phyloP scores from a whole-genome alignment of 2,888 invertebrate species.

The Pristionchus japonicus region DNA sequence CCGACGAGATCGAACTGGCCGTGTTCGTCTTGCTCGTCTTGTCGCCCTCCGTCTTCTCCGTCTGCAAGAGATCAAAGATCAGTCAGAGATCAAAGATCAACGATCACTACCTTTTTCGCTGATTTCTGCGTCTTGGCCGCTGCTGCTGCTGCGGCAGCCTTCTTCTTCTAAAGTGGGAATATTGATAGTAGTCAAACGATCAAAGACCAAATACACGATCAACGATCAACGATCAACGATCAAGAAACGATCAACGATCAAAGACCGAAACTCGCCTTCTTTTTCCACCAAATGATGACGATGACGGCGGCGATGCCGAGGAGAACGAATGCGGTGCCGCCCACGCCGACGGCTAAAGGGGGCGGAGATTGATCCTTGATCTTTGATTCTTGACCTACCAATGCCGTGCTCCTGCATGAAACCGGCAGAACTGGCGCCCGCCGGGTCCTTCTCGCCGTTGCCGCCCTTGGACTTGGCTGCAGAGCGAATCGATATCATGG shows the following conservation, averaged over 20 bases:
- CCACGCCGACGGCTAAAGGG: no score
- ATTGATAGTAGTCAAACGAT: no score
- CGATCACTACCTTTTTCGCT: not conserved
- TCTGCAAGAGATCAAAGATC: not conserved
- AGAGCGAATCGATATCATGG: no score
- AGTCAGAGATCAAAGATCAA: not conserved
- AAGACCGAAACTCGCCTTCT: no score
- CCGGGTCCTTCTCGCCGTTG: not conserved
- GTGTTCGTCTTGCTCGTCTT: not conserved
- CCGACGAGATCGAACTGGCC: not conserved
- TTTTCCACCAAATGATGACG: not conserved
- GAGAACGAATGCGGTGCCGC: no score
- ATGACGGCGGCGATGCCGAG: no score
- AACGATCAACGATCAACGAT: no score
- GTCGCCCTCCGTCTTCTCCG: not conserved
- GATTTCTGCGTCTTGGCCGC: not conserved
- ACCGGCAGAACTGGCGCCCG: not conserved
- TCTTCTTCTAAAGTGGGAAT: no score
- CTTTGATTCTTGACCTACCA: not conserved
- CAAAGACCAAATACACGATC: no score
- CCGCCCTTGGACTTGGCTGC: not conserved
- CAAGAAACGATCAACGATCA: no score
- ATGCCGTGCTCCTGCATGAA: no score
- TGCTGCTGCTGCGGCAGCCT: not conserved
- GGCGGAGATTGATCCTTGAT: not conserved